Conservation (phyloP, 2,797 vertebrate species). For the Eulemur coronatus region DNA sequence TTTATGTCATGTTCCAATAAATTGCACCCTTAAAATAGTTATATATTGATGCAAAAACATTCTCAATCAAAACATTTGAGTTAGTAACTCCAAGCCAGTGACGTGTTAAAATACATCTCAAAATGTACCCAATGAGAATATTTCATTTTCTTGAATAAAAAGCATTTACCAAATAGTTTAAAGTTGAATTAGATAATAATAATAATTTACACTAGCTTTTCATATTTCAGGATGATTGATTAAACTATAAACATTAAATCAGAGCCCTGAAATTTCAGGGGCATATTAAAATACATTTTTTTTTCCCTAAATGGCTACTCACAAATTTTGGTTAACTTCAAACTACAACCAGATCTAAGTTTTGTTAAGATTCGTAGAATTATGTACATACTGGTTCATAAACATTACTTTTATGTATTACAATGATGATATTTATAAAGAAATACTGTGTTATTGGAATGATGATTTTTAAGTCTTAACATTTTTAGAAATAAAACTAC, state of each 20-base stretch:
- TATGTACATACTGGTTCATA: background rate
- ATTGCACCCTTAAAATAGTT: background rate
- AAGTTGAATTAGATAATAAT: background rate
- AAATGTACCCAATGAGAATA: background rate
- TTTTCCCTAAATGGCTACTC: background rate
- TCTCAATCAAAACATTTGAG: background rate
- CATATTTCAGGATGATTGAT: background rate
- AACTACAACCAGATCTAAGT: background rate
- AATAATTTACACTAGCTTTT: background rate
- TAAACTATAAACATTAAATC: background rate
- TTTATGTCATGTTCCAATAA: background rate
- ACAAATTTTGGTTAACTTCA: background rate
- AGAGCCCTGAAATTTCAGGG: background rate
- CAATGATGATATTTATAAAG: background rate
- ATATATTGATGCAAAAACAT: background rate
- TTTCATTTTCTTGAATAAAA: background rate
- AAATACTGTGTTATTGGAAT: background rate
- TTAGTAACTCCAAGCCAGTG: background rate
- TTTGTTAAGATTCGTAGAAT: background rate
- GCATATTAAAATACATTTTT: background rate
- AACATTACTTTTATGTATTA: slow-evolving; percentile 1
- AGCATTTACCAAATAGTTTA: background rate
- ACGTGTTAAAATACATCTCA: background rate
- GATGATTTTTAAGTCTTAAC: background rate
- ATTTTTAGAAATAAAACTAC: background rate